Percentiles rank a stretch among this genome's conserved stretches.
Conservation (phyloP, 2,797 vertebrate genomes). For the Carcharodon carcharias region DNA sequence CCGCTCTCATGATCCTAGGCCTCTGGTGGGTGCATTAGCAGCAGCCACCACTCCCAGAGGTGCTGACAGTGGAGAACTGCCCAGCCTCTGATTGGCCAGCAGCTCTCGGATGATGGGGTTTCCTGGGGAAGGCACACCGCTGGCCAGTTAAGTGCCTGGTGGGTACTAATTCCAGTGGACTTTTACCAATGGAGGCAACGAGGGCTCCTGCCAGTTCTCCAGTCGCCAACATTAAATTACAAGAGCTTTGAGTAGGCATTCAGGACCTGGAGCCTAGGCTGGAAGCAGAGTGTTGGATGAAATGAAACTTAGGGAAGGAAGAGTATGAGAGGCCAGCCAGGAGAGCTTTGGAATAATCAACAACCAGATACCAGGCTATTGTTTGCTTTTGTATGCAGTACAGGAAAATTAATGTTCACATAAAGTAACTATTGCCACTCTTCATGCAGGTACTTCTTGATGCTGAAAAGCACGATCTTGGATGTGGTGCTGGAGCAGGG, state of each 20-base stretch:
- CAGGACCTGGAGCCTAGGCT: background rate
- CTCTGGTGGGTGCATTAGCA: background rate
- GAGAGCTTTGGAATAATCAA: background rate
- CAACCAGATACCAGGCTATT: background rate
- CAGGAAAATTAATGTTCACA: background rate
- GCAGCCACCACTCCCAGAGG: background rate
- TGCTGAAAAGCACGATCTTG: conserved; percentile 73
- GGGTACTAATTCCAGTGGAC: background rate
- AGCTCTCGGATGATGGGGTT: background rate
- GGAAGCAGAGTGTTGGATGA: background rate
- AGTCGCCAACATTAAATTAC: background rate
- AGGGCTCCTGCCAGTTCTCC: background rate
- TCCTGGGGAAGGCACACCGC: background rate
- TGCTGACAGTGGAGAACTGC: background rate
- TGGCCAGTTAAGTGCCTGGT: background rate
- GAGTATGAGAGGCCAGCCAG: background rate
- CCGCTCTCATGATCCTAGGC: background rate
- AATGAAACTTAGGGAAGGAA: background rate
- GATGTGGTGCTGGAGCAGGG: conserved; percentile 85
- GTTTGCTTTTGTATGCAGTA: background rate
- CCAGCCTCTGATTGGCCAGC: background rate
- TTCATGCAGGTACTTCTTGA: conserved; percentile 61
- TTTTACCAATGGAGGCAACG: background rate
- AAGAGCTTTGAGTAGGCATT: background rate
- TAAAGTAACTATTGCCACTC: background rate